These are phyloP conservation scores for Knipowitschia caucasica DNA, from an alignment of 2,797 vertebrate species.

Conservation along the genomic window DNA sequence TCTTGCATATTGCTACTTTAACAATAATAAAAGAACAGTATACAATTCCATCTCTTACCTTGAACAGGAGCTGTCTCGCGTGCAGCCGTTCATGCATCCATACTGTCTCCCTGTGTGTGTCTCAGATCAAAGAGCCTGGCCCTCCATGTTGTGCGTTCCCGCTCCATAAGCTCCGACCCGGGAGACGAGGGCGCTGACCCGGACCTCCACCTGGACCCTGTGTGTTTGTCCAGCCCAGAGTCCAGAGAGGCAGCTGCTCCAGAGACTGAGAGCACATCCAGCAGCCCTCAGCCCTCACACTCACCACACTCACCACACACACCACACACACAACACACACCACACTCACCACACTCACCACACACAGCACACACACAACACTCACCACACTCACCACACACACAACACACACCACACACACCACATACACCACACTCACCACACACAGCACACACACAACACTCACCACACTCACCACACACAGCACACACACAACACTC, in stretches of 20 bases:
- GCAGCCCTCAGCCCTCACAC: no score
- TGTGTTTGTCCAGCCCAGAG: conserved; percentile 60
- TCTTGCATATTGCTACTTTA: no score
- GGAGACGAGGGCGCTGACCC: conserved; percentile 65
- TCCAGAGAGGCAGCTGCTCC: conserved; percentile 40
- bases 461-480: no score
- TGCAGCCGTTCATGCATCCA: background rate
- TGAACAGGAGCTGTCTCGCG: background rate
- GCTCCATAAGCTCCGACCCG: conserved; percentile 70
- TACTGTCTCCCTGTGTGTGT: background rate
- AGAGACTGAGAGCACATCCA: conserved; percentile 23
- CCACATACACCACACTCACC: conserved; percentile 6
- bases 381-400: background rate
- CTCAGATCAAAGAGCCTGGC: conserved; percentile 89
- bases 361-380: background rate
- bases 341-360: no score
- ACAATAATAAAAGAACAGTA: no score
- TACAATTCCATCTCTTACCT: no score
- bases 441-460: background rate
- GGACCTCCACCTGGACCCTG: conserved; percentile 64
- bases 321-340: background rate
- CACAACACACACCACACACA: conserved; percentile 10
- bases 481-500: background rate
- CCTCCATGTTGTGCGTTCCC: conserved; percentile 72
- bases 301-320: conserved; percentile 26